phyloP scores from a whole-genome alignment of 2,113 vertebrate species.

The Neodon shergylaensis region DNA sequence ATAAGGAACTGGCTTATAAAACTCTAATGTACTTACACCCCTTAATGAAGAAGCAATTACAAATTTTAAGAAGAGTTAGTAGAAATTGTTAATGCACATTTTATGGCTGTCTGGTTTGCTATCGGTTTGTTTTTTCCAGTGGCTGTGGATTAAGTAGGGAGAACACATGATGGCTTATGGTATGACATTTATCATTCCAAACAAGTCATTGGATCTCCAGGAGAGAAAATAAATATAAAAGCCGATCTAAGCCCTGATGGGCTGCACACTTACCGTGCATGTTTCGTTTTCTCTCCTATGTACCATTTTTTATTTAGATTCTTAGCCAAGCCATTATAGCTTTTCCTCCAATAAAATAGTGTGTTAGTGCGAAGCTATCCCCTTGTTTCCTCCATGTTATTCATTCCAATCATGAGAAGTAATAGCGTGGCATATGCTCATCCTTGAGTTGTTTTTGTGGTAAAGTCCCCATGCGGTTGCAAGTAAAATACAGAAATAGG shows the following conservation, averaged over 20 bases:
- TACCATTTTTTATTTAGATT: slow-evolving; percentile 68
- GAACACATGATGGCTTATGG: slow-evolving; percentile 65
- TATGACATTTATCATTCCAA: slow-evolving; percentile 56
- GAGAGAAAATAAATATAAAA: slow-evolving; percentile 75
- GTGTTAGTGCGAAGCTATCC: slow-evolving; percentile 7
- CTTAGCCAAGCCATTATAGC: slow-evolving; percentile 52
- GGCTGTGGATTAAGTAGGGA: slow-evolving; percentile 66
- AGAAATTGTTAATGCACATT: slow-evolving; percentile 43
- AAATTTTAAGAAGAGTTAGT: slow-evolving; percentile 69
- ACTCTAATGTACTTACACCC: slow-evolving; percentile 67
- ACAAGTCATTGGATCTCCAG: slow-evolving; percentile 59
- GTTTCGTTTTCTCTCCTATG: slow-evolving; percentile 47
- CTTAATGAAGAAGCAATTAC: slow-evolving; percentile 80
- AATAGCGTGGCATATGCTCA: slow-evolving; percentile 46
- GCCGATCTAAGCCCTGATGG: slow-evolving; percentile 55
- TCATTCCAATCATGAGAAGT: slow-evolving; percentile 34
- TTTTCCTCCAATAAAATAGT: slow-evolving; percentile 35
- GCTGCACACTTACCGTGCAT: slow-evolving; percentile 32
- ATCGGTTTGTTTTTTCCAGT: slow-evolving; percentile 55
- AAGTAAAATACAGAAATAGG: slow-evolving; percentile 62
- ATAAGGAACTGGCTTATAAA: slow-evolving; percentile 75
- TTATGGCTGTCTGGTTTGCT: slow-evolving; percentile 48
- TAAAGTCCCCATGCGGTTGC: slow-evolving; percentile 27
- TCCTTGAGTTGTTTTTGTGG: slow-evolving; percentile 47
- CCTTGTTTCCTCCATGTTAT: slow-evolving; percentile 53